Percentiles rank a stretch among this genome's conserved stretches.
Evolutionary conservation across 2,113 vertebrate genomes (phyloP).

Genomic region (Microtus richardsoni): DNA sequence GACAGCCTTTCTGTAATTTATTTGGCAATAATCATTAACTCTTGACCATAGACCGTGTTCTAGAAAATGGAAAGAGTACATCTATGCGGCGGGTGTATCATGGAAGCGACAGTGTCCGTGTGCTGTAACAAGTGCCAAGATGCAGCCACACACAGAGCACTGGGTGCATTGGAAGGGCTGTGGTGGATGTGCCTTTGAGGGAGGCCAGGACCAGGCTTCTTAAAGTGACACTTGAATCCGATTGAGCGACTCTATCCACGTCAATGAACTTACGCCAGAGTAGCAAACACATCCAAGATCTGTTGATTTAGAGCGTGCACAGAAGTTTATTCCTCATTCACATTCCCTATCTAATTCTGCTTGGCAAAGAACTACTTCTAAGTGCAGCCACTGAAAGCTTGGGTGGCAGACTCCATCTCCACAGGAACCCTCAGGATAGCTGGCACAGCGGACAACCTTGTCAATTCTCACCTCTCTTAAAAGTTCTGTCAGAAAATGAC

Average conservation of each 20-base stretch:
- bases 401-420: background rate
- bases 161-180: too few species aligned
- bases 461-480: background rate
- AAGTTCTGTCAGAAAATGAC: background rate
- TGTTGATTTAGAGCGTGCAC: background rate
- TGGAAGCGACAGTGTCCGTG: background rate
- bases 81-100: too few species aligned
- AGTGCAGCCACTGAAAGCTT: background rate
- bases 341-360: background rate
- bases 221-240: background rate
- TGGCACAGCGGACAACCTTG: accelerated
- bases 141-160: background rate
- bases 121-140: background rate
- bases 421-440: background rate
- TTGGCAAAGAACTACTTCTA: background rate
- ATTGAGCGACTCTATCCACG: background rate
- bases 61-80: background rate
- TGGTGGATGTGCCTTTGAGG: background rate
- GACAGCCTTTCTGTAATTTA: background rate
- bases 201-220: background rate
- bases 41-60: background rate
- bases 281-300: background rate
- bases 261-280: background rate
- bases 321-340: background rate
- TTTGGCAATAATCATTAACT: conserved; percentile 24